phyloP scores from a whole-genome alignment of 2,888 invertebrate species.

The Plemyria rubiginata region DNA sequence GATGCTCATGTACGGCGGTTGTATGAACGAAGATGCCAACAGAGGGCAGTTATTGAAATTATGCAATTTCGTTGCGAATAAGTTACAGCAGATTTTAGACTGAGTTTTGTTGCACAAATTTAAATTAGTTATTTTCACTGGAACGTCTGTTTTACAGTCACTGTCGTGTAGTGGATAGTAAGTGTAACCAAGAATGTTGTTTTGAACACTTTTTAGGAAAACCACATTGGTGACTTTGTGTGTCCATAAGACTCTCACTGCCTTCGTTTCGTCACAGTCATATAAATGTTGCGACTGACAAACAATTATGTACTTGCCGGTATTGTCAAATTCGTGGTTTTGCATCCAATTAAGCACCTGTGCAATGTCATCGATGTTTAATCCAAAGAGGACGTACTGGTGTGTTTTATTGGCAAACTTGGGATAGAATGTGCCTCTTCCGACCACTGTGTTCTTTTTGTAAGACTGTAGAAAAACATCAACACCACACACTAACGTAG shows the following conservation, averaged over 20 bases:
- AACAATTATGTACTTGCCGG: slow-evolving; percentile 64
- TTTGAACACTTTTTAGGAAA: slow-evolving; percentile 50
- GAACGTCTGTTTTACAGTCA: slow-evolving; percentile 55
- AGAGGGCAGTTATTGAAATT: slow-evolving; percentile 64
- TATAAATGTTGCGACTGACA: slow-evolving; percentile 53
- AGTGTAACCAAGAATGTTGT: slow-evolving; percentile 54
- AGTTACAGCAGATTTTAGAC: slow-evolving; percentile 36
- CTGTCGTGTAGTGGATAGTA: slow-evolving; percentile 55
- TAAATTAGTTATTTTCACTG: slow-evolving; percentile 50
- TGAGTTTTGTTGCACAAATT: slow-evolving; percentile 35
- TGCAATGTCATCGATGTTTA: slow-evolving; percentile 50
- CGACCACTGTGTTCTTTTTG: slow-evolving; percentile 56
- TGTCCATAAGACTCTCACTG: slow-evolving; percentile 60
- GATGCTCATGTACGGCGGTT: slow-evolving; percentile 65
- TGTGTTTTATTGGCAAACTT: slow-evolving; percentile 43
- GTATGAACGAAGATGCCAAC: slow-evolving; percentile 65
- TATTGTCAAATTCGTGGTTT: slow-evolving; percentile 59
- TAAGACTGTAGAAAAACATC: slow-evolving; percentile 60
- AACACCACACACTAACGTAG: slow-evolving; percentile 53
- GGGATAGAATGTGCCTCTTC: slow-evolving; percentile 48
- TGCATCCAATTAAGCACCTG: slow-evolving; percentile 55
- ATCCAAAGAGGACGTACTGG: slow-evolving; percentile 65
- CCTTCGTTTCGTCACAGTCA: slow-evolving; percentile 61
- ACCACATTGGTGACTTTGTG: slow-evolving; percentile 65
- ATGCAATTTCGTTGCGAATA: slow-evolving; percentile 60